Conservation (phyloP, 2,797 vertebrate species). For the Malurus leucopterus region DNA sequence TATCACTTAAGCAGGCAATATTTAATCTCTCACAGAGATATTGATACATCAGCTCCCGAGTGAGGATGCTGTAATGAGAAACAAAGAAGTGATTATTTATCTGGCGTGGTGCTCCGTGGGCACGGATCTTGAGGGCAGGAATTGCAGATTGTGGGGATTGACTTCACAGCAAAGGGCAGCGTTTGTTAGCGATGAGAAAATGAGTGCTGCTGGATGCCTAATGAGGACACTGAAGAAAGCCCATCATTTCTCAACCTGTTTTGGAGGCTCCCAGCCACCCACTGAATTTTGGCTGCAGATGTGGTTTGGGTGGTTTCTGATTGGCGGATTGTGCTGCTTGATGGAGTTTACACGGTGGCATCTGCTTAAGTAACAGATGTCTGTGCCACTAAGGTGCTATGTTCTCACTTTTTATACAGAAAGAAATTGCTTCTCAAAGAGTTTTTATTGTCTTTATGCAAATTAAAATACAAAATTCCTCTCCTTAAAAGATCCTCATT, state of each 20-base stretch:
- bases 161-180: background rate
- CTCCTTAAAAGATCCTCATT: conserved; percentile 68
- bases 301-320: conserved; percentile 46
- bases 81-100: conserved; percentile 28
- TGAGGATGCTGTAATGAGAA: conserved; percentile 36
- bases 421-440: conserved; percentile 71
- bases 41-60: conserved; percentile 4
- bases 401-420: conserved; percentile 75
- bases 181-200: background rate
- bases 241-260: conserved; percentile 26
- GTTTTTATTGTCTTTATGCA: conserved; percentile 78
- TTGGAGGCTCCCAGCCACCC: conserved; percentile 40
- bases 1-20: conserved; percentile 21
- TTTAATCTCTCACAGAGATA: conserved; percentile 52
- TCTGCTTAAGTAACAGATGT: conserved; percentile 79
- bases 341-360: conserved; percentile 66
- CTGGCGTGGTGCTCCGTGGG: background rate
- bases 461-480: conserved; percentile 68
- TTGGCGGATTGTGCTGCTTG: conserved; percentile 56
- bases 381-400: conserved; percentile 75
- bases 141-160: background rate
- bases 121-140: background rate
- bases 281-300: conserved; percentile 55
- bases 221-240: conserved; percentile 13
- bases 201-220: background rate